Conservation (phyloP, 2,113 vertebrate genomes). For the Psittacula cyanocephala region DNA sequence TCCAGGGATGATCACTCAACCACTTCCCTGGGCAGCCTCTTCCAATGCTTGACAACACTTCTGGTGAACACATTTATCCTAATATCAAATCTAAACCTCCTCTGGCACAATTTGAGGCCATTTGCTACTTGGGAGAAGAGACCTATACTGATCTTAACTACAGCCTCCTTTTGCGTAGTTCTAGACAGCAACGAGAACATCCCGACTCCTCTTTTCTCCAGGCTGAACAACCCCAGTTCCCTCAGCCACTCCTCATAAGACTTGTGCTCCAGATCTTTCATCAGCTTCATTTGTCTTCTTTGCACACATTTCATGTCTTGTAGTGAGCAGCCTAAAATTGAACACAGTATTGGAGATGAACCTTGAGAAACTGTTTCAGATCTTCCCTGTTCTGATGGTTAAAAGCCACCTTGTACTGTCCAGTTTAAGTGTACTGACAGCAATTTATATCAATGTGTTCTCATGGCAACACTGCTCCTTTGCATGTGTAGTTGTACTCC, state of each 20-base stretch:
- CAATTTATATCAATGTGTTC: not conserved
- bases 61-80: not conserved
- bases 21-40: not conserved
- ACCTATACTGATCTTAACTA: fast-evolving
- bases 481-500: not conserved
- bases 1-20: not conserved
- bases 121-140: not conserved
- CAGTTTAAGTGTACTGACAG: not conserved
- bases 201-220: not conserved
- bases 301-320: fast-evolving
- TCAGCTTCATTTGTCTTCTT: not conserved
- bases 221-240: not conserved
- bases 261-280: not conserved
- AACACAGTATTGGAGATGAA: not conserved
- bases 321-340: not conserved
- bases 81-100: not conserved
- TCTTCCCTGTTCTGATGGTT: not conserved
- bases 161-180: not conserved
- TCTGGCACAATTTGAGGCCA: not conserved
- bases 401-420: not conserved
- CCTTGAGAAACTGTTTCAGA: not conserved
- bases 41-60: not conserved
- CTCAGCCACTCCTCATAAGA: not conserved
- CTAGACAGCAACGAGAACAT: not conserved
- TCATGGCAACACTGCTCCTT: not conserved